These are phyloP conservation scores for Caranx melampygus DNA, from an alignment of 2,113 vertebrate genomes.

Conservation along the genomic window DNA sequence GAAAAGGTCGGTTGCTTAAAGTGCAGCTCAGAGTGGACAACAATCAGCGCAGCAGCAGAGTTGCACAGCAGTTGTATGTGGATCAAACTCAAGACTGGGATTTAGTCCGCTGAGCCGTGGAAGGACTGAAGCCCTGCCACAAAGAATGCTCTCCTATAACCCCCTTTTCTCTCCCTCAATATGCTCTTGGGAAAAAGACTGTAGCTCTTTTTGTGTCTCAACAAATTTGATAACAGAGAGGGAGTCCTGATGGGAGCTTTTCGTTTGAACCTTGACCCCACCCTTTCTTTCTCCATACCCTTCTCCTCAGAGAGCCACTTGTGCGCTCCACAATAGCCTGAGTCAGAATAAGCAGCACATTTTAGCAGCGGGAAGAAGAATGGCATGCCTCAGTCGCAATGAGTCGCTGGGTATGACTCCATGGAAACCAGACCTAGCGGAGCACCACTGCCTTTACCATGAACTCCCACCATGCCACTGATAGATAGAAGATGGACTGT, in stretches of 20 bases:
- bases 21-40: slow-evolving; percentile 2
- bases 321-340: slow-evolving; percentile 83
- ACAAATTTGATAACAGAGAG: slow-evolving; percentile 84
- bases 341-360: slow-evolving; percentile 80
- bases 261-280: slow-evolving; percentile 81
- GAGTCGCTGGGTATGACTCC: slow-evolving; percentile 80
- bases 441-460: slow-evolving; percentile 35
- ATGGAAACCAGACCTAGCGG: slow-evolving; percentile 85
- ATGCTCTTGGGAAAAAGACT: slow-evolving; percentile 71
- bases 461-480: slow-evolving; percentile 65
- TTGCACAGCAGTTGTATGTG: slow-evolving; percentile 13
- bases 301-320: slow-evolving; percentile 84
- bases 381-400: slow-evolving; percentile 74
- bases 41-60: slow-evolving; percentile 47
- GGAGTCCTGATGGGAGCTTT: slow-evolving; percentile 73
- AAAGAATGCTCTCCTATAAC: slow-evolving; percentile 61
- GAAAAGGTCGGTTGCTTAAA: not conserved
- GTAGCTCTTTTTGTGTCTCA: slow-evolving; percentile 78
- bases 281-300: slow-evolving; percentile 75
- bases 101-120: slow-evolving; percentile 22
- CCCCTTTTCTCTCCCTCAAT: slow-evolving; percentile 59
- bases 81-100: slow-evolving; percentile 27
- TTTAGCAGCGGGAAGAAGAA: slow-evolving; percentile 76
- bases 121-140: slow-evolving; percentile 40
- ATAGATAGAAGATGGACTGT: slow-evolving; percentile 78